Conservation (phyloP, 2,888 invertebrate species). For the Lutraria lutraria region DNA sequence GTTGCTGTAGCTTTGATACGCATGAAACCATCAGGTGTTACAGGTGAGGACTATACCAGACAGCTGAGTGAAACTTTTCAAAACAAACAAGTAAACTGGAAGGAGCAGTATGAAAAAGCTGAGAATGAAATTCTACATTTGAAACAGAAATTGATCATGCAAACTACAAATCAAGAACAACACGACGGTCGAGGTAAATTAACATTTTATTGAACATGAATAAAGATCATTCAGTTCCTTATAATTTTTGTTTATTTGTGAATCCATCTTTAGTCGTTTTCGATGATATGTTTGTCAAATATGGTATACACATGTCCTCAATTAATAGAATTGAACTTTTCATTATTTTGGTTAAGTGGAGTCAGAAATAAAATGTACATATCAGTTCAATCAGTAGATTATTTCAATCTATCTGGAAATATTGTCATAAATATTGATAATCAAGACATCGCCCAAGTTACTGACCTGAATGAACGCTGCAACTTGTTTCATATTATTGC, state of each 20-base stretch:
- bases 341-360: too few species aligned
- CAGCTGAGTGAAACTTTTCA: conserved; percentile 54
- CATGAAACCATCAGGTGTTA: conserved; percentile 59
- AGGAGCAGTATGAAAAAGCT: conserved; percentile 48
- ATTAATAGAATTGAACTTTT: too few species aligned
- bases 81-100: conserved; percentile 57
- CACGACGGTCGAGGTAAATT: background rate
- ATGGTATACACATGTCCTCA: too few species aligned
- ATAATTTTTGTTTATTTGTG: background rate
- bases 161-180: background rate
- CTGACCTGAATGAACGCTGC: too few species aligned
- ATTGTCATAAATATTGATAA: too few species aligned
- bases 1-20: conserved; percentile 63
- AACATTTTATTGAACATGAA: background rate
- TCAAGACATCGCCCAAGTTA: too few species aligned
- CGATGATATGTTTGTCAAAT: too few species aligned
- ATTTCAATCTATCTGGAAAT: too few species aligned
- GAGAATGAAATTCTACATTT: conserved; percentile 64
- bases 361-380: too few species aligned
- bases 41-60: conserved; percentile 57
- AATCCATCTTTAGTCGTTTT: background rate
- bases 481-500: too few species aligned
- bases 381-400: too few species aligned
- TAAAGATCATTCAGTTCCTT: background rate
- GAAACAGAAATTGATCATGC: conserved; percentile 58